Evolutionary conservation across 2,797 vertebrate species (phyloP).

Genomic region (Leuciscus waleckii): DNA sequence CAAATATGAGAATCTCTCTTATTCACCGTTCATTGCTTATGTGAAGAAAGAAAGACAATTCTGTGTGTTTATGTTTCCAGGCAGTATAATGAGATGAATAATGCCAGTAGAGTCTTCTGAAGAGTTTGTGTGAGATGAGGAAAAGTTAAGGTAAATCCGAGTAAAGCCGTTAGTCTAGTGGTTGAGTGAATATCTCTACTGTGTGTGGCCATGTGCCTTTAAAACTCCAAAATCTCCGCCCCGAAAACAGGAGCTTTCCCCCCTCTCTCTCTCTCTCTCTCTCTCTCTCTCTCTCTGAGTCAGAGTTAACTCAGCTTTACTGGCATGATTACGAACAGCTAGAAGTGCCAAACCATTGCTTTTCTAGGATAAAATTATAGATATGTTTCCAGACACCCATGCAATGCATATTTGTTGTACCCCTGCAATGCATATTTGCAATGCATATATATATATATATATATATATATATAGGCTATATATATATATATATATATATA

Average conservation of each 20-base stretch:
- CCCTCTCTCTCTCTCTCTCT: neutral
- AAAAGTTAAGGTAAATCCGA: slow-evolving; percentile 21
- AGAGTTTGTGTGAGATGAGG: neutral
- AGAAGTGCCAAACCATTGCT: neutral
- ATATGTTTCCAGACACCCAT: neutral
- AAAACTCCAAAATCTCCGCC: slow-evolving; percentile 45
- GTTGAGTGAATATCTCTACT: slow-evolving; percentile 1
- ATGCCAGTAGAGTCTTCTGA: neutral
- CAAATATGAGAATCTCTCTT: neutral
- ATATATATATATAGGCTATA: neutral
- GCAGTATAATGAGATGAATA: neutral
- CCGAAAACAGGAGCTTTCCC: neutral
- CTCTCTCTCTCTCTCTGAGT: slow-evolving; percentile 18
- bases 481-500: neutral
- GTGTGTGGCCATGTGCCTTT: slow-evolving; percentile 33
- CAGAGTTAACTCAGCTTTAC: slow-evolving; percentile 15
- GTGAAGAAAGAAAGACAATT: neutral
- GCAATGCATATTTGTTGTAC: neutral
- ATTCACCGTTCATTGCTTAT: neutral
- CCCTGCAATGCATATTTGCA: neutral
- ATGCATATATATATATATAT: too few species aligned
- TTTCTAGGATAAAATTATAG: neutral
- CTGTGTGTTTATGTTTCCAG: neutral
- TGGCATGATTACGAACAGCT: neutral
- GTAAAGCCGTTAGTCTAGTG: neutral